A percentile compares a stretch with the other conserved stretches of the same genome.
Evolutionary conservation across 2,888 invertebrate genomes (phyloP).

Genomic region (Netelia fuscicornis): DNA sequence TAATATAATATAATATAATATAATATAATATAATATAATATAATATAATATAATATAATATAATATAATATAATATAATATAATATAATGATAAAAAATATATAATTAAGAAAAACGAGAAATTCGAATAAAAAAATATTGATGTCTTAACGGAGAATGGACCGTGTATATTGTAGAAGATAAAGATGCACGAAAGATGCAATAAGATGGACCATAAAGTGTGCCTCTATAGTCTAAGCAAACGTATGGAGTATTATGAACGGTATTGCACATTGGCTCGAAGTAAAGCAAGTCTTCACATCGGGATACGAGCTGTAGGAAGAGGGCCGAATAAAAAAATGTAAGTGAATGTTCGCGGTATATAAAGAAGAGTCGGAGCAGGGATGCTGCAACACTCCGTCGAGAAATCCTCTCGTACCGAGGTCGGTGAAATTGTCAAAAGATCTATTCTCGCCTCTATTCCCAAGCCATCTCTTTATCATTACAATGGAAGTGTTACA

Average conservation of each 20-base stretch:
- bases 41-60: too few relatives aligned
- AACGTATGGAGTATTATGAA: neutral
- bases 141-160: too few relatives aligned
- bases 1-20: too few relatives aligned
- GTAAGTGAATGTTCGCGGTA: slow-evolving; percentile 79
- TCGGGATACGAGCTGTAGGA: slow-evolving; percentile 59
- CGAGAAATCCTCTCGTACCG: slow-evolving; percentile 64
- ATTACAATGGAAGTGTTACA: slow-evolving; percentile 61
- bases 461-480: slow-evolving; percentile 43
- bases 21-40: too few relatives aligned
- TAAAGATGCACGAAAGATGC: neutral
- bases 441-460: slow-evolving; percentile 54
- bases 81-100: too few relatives aligned
- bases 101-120: too few relatives aligned
- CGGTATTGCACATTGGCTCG: slow-evolving; percentile 66
- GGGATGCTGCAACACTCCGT: slow-evolving; percentile 74
- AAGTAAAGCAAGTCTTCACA: slow-evolving; percentile 67
- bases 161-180: neutral
- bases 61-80: too few relatives aligned
- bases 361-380: slow-evolving; percentile 74
- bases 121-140: too few relatives aligned
- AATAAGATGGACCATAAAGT: neutral
- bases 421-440: slow-evolving; percentile 73
- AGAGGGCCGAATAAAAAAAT: slow-evolving; percentile 71
- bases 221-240: slow-evolving; percentile 1